phyloP scores from a whole-genome alignment of 2,888 invertebrate genomes.

The Zygogramma bicolorata region DNA sequence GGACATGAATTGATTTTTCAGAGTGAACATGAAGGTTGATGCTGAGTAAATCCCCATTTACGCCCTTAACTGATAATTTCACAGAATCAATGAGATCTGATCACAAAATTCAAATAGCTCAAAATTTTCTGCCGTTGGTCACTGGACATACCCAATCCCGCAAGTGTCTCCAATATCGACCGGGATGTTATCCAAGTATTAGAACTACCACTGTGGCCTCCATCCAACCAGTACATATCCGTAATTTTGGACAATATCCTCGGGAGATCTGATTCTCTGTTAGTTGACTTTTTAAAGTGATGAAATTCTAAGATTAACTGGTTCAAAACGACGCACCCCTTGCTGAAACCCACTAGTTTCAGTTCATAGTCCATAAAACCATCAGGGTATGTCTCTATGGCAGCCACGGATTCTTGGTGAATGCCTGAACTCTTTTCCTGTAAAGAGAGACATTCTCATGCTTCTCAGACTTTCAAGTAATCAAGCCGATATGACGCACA shows the following conservation, averaged over 20 bases:
- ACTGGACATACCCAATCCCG: constrained; percentile 73
- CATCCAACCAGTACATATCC: constrained; percentile 91
- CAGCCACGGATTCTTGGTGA: not conserved
- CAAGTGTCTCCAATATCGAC: constrained; percentile 79
- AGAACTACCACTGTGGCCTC: constrained; percentile 89
- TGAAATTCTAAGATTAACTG: constrained; percentile 90
- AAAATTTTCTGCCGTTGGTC: too few relatives aligned
- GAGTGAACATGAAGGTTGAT: too few relatives aligned
- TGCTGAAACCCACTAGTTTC: constrained; percentile 83
- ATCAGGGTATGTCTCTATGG: not conserved
- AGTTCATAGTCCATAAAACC: constrained; percentile 32
- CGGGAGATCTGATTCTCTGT: constrained; percentile 73
- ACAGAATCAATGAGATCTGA: too few relatives aligned
- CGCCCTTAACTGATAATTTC: too few relatives aligned
- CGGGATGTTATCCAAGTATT: constrained; percentile 90
- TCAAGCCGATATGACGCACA: too few relatives aligned
- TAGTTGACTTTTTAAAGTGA: constrained; percentile 76
- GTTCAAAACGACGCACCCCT: constrained; percentile 93
- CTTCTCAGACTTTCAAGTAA: too few relatives aligned
- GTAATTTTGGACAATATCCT: constrained; percentile 76
- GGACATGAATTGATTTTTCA: too few relatives aligned
- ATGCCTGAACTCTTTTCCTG: not conserved
- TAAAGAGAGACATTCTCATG: too few relatives aligned
- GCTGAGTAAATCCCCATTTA: too few relatives aligned
- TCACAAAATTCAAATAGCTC: too few relatives aligned